These are phyloP conservation scores for Psephotus haematonotus DNA, from an alignment of 2,113 vertebrate genomes.

Conservation along the genomic window DNA sequence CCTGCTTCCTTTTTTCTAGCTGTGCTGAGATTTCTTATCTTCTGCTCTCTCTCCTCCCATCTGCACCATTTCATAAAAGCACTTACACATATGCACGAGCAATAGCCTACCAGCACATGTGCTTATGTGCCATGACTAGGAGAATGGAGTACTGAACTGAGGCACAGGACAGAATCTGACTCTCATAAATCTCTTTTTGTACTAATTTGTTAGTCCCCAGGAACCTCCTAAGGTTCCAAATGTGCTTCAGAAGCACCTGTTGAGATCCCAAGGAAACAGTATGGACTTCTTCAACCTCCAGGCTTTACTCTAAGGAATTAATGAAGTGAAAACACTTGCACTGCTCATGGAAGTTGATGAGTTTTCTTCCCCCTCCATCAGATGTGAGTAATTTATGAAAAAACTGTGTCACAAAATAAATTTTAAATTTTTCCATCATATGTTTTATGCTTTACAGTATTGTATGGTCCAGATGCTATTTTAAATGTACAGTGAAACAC, in stretches of 20 bases:
- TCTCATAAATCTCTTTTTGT: not conserved
- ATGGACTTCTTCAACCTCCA: not conserved
- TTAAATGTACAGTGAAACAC: not conserved
- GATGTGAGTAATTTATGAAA: not conserved
- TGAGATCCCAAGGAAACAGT: not conserved
- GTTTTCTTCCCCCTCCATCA: not conserved
- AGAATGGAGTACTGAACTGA: not conserved
- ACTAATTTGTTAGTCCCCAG: not conserved
- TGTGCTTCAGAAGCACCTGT: not conserved
- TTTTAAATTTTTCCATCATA: not conserved
- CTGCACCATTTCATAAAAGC: not conserved
- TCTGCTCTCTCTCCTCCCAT: not conserved
- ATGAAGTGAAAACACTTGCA: not conserved
- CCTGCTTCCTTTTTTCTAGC: not conserved
- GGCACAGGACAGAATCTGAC: not conserved
- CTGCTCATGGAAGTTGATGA: not conserved
- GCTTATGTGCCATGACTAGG: not conserved
- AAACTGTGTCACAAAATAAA: not conserved
- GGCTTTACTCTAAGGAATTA: not conserved
- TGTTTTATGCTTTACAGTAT: not conserved
- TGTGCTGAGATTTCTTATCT: not conserved
- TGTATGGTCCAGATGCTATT: not conserved
- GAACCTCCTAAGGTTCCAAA: not conserved
- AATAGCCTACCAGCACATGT: not conserved
- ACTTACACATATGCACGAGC: not conserved